Evolutionary conservation across 2,797 vertebrate species (phyloP).

Genomic region (Argentina silus): DNA sequence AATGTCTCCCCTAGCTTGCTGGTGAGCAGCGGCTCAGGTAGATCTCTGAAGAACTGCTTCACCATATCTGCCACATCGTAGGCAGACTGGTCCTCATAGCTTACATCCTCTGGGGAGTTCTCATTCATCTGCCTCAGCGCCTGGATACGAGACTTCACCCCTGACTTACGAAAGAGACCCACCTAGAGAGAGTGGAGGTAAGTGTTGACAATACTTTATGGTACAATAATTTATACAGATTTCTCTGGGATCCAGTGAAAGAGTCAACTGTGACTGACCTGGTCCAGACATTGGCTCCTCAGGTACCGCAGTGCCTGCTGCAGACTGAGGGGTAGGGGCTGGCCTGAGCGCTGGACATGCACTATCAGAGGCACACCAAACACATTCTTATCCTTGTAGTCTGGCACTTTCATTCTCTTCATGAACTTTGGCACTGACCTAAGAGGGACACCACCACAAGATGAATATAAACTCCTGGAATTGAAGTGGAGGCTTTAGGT

Average conservation of each 20-base stretch:
- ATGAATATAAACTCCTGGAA: background rate
- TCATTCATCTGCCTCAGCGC: conserved; percentile 95
- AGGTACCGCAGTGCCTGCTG: conserved; percentile 94
- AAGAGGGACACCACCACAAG: conserved; percentile 34
- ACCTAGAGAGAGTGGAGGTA: conserved; percentile 75
- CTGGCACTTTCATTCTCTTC: conserved; percentile 97
- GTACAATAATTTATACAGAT: no score
- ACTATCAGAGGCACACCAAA: conserved; percentile 96
- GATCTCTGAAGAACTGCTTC: conserved; percentile 97
- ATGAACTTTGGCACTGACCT: conserved; percentile 99
- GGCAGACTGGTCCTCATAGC: conserved; percentile 94
- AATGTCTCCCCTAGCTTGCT: conserved; percentile 98
- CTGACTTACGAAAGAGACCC: conserved; percentile 96
- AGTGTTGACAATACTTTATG: no score
- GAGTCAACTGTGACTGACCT: conserved; percentile 81
- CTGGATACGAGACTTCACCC: conserved; percentile 97
- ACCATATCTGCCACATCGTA: conserved; percentile 99
- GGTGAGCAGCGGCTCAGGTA: conserved; percentile 95
- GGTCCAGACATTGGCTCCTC: conserved; percentile 93
- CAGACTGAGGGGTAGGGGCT: conserved; percentile 93
- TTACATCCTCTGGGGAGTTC: conserved; percentile 88
- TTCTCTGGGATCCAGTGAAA: no score
- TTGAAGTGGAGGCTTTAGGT: no score
- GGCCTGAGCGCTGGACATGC: conserved; percentile 93
- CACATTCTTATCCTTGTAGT: conserved; percentile 97